Base-by-base conservation (phyloP, 2,888 invertebrate genomes). In the Notodonta ziczac region DNA sequence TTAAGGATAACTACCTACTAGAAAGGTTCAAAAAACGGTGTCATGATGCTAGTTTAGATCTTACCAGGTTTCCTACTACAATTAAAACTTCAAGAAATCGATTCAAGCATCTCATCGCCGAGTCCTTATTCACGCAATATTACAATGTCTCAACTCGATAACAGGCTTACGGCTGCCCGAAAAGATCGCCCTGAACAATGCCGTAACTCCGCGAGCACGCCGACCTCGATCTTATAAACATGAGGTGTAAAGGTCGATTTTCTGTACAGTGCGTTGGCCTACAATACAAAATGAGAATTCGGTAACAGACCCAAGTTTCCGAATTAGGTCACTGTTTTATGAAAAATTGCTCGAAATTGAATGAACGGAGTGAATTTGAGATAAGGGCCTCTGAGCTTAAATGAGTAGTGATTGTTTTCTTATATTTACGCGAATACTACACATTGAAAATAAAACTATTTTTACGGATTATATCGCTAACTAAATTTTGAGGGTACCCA, bases 301-400 rank as follows among this genome's bases (percentile, higher is more conserved):
- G 75, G 77, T 67, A 73, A 80, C 77, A 76, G 74, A 64, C 74
- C 72, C 76, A 82, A 85, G 70, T 85, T 85, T 80, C 58, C 65
- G 82, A 89, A 87, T 85, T 86, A 77, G 88, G 87, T 88, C 88
- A 84, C 70, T 70, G 75, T 65, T 74, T 70, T 77, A 77, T 70
- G 75, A 79, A 76, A 81, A 81, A 77, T 77, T 69, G 62, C 70
- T 65, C 56, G 58, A 65, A 56, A 67, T 62, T 63, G 40, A 44
- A 12, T 16, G 56, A 42, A 44, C 39, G 40, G 42, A 70, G 57
- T 68, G 67, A 70, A 67, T 64, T 66, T 55, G 56, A 63, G 58
- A 67, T 65, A 39, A 42, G 42, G 42, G 42, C 10, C 42, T 42
- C 42, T 10, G 12, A 42, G n/a, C n/a, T 48, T 48, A 48, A 48